Conservation (phyloP, 2,797 vertebrate genomes). For the Eremophila alpestris region DNA sequence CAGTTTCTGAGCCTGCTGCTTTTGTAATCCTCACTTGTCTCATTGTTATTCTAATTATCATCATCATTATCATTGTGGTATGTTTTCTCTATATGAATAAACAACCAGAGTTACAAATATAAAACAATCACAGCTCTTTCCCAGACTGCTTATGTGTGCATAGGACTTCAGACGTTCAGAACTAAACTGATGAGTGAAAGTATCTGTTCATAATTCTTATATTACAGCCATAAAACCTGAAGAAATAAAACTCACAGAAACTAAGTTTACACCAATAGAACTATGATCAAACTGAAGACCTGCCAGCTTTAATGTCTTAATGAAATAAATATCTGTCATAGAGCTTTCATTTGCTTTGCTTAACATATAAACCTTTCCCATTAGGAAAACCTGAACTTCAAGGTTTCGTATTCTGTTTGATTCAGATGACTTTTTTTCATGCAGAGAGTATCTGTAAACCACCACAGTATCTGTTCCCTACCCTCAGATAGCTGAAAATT, state of each 20-base stretch:
- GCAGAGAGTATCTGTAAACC: background rate
- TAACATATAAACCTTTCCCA: background rate
- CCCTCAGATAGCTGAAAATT: background rate
- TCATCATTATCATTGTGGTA: background rate
- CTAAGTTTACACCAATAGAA: background rate
- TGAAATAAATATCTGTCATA: conserved; percentile 10
- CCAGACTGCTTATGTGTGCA: background rate
- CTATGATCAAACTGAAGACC: conserved; percentile 4
- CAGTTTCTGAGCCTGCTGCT: background rate
- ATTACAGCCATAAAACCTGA: background rate
- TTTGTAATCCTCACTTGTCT: background rate
- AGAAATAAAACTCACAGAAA: conserved; percentile 3
- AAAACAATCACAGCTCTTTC: background rate
- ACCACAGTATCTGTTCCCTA: background rate
- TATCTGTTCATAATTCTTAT: background rate
- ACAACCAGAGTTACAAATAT: background rate
- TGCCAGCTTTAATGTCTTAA: conserved; percentile 17
- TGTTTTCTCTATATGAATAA: background rate
- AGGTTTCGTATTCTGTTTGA: background rate
- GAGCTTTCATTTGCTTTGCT: conserved; percentile 9
- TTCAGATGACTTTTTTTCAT: background rate
- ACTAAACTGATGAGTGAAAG: background rate
- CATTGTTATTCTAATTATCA: background rate
- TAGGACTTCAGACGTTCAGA: background rate
- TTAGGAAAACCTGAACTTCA: conserved; percentile 12